Evolutionary conservation across 2,797 vertebrate genomes (phyloP).

Genomic region (Florisuga fusca): DNA sequence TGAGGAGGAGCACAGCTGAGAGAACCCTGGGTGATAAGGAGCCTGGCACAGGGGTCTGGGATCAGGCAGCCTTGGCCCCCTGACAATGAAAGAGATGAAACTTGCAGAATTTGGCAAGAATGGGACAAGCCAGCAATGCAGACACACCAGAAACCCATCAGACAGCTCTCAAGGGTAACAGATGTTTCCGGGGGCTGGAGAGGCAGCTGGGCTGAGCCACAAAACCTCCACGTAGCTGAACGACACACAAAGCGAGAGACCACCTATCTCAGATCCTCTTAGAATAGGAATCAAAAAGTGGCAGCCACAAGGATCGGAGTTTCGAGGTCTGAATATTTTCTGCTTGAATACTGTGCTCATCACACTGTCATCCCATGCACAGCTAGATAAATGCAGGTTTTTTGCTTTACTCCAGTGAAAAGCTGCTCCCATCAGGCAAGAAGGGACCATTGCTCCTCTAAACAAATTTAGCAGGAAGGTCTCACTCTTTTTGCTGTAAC

Average conservation of each 20-base stretch:
- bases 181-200: neutral
- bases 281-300: neutral
- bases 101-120: neutral
- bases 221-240: neutral
- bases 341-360: neutral
- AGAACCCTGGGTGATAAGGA: slow-evolving; percentile 6
- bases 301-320: neutral
- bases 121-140: rapidly evolving
- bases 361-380: neutral
- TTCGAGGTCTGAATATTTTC: neutral
- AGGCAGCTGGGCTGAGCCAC: neutral
- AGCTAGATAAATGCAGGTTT: neutral
- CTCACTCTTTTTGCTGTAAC: neutral
- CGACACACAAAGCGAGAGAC: neutral
- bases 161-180: neutral
- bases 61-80: neutral
- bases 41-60: neutral
- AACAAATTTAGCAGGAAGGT: neutral
- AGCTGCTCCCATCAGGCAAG: neutral
- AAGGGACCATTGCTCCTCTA: neutral
- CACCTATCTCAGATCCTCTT: neutral
- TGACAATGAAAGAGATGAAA: neutral
- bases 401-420: neutral
- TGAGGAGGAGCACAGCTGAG: rapidly evolving
- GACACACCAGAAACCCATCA: neutral